A percentile compares a stretch with the other conserved stretches of the same genome.
Evolutionary conservation across 2,797 vertebrate species (phyloP).

Genomic region (Sarcoramphus papa): DNA sequence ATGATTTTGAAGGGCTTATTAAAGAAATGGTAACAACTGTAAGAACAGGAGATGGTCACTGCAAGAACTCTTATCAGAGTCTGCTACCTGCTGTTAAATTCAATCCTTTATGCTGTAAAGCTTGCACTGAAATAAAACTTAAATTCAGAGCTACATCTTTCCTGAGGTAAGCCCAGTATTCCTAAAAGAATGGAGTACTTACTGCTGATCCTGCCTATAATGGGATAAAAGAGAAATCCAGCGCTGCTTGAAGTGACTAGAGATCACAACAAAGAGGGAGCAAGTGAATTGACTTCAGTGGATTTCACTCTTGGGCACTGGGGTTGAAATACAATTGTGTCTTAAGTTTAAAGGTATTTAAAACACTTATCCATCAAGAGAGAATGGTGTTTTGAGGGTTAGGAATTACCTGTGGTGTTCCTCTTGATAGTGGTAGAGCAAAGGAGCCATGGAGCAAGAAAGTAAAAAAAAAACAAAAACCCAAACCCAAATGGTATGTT

Average conservation of each 20-base stretch:
- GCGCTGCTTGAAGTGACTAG: background rate
- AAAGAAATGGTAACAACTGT: background rate
- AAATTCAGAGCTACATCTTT: background rate
- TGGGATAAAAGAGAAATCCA: constrained; percentile 11
- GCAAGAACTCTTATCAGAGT: background rate
- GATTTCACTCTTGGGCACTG: background rate
- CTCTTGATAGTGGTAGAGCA: background rate
- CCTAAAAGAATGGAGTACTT: background rate
- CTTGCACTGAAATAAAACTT: constrained; percentile 4
- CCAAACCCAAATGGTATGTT: background rate
- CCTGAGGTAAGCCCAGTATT: background rate
- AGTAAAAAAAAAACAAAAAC: background rate
- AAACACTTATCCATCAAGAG: background rate
- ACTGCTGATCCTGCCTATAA: background rate
- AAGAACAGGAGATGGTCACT: background rate
- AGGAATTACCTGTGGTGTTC: background rate
- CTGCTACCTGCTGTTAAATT: background rate
- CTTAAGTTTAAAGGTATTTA: background rate
- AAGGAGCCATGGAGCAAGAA: background rate
- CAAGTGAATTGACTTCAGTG: background rate
- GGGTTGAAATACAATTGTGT: background rate
- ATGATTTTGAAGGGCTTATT: background rate
- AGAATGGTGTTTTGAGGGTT: background rate
- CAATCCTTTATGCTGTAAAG: background rate
- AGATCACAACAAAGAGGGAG: background rate